phyloP scores from a whole-genome alignment of 2,797 vertebrate species.

The Florisuga fusca region DNA sequence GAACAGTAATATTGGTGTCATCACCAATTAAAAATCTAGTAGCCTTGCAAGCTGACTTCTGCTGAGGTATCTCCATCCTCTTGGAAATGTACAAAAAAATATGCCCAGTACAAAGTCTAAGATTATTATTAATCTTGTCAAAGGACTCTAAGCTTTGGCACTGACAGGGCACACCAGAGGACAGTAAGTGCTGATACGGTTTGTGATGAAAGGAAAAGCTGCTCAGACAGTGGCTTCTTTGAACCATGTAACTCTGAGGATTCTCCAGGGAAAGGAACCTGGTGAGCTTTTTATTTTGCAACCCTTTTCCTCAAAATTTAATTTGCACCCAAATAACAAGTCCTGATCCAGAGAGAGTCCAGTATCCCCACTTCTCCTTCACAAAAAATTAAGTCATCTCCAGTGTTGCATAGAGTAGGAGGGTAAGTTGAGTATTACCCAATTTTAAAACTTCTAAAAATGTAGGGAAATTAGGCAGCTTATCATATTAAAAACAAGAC shows the following conservation, averaged over 20 bases:
- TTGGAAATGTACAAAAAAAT: not conserved
- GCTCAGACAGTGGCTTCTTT: not conserved
- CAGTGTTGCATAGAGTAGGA: not conserved
- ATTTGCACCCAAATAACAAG: not conserved
- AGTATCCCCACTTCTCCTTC: not conserved
- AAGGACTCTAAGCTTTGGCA: not conserved
- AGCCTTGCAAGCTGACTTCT: not conserved
- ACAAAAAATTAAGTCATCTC: rapidly evolving
- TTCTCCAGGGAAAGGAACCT: not conserved
- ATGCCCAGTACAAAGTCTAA: not conserved
- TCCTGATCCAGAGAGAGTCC: not conserved
- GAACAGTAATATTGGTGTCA: not conserved
- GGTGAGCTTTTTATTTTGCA: not conserved
- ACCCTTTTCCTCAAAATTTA: not conserved
- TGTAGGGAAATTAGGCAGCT: not conserved
- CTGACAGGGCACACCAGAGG: not conserved
- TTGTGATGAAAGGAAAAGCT: not conserved
- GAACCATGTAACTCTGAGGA: not conserved
- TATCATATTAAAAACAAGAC: too few relatives aligned
- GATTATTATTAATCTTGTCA: not conserved
- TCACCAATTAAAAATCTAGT: not conserved
- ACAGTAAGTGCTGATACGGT: not conserved
- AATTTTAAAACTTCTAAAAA: rapidly evolving
- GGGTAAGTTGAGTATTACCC: not conserved
- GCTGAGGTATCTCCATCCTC: not conserved